Evolutionary conservation across 64 coral and sea anemone species (phyloP), one percentile per base, ranked within the genome.

Genomic region (Actinia tenebrosa): DNA sequence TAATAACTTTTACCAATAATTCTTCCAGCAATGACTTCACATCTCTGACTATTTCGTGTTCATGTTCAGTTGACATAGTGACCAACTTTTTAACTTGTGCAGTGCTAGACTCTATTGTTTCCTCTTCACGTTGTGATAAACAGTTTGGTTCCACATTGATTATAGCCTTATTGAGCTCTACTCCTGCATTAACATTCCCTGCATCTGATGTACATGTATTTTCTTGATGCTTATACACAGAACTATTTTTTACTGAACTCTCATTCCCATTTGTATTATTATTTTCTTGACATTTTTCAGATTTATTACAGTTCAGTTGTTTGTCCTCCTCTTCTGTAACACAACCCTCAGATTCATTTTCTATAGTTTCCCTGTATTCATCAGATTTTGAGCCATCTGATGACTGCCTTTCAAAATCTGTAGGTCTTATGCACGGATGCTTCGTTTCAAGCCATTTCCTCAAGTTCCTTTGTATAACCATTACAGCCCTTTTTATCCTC

Each of bases 401-500:
- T 17, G 54, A 42, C 15, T 85, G 83, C 47, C 83, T 85, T 53
- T 85, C 56, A 85, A 85, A 85, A 9, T 64, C 26, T 27, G 54
- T 16, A 9, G 86, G 78, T 10, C 77, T 55, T 87, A 80, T 56
- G 16, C 46, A 83, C 10, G 80, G 66, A 71, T 87, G 90, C 60
- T 56, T 93, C 14, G 42, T 18, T 17, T 72, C 52, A 79, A 96
- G 88, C 47, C 47, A 50, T 42, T 86, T 89, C 80, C 94, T 88
- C 9, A 93, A 86, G 64, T 80, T 91, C 45, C 91, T 93, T 80
- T 96, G 94, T 78, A 96, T 96, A 0, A 96, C 86, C 61, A 90
- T 90, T 9, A 89, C 94, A 45, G 94, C 91, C 71, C 88, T 90
- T 22, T 92, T 89, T 77, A 93, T 77, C 60, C 89, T 93, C 61